Base-by-base conservation (phyloP, 2,113 vertebrate genomes). In the Xyliphius kryptos region DNA sequence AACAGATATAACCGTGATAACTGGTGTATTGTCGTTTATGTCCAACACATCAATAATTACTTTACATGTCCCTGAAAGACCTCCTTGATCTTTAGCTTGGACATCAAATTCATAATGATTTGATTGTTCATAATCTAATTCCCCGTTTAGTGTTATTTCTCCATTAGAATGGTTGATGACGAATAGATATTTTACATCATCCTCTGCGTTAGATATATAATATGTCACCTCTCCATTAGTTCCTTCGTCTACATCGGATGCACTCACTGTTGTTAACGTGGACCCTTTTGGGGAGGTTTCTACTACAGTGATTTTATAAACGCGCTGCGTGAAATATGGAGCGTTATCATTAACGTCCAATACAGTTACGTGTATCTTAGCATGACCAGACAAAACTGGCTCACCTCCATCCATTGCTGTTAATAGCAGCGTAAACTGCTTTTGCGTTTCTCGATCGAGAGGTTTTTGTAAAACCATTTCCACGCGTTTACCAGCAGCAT, bases 1-100 rank as follows among this genome's bases (percentile, higher is more conserved):
- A 48, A 81, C 79, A 9, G 80, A 82, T 62, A 79, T 73, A 9
- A 83, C 63, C 56, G 72, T 73, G 21, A 83, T 75, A 1, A 68
- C 50, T 1, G 82, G 80, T 5, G 66, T 63, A 3, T 83, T 83
- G 9, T 82, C 81, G 15, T 83, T 83, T 2, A 81, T 56, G 22
- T 82, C 88, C 26, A 79, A 1, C 32, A 92, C 74, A 1, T 88
- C 79, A 61, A 92, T 49, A 13, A 81, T 49, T 5, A 89, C 67
- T 61, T 89, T 87, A 61, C 76, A 76, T 0, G 89, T 79, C 0
- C 78, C 67, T 0, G 49, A 71, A 2, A 90, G 69, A 0, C 85
- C 82, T 0, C 86, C 89, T 0, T 86, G 79, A 0, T 90, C 88
- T 49, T 76, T 88, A 1, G 82, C 86, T 73, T 90, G 82, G 56